Base-by-base conservation (phyloP, 1,140 invertebrate species). In the Drosophila subpulchrella region DNA sequence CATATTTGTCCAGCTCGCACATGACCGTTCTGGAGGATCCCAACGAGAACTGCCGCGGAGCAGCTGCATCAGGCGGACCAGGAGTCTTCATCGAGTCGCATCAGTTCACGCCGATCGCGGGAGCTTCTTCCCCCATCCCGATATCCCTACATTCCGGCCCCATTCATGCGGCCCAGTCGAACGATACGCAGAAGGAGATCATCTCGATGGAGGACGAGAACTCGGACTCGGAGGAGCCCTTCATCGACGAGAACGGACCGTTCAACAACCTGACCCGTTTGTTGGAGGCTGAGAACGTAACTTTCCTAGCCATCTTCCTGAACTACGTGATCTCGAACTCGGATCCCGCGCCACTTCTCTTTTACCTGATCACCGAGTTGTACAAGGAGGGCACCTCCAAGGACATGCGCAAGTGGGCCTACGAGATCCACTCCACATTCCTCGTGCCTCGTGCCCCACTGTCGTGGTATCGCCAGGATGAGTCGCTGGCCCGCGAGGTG, bases 401-500 rank as follows among this genome's bases (percentile, higher is more conserved):
- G 93, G 97, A 98, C 90, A 94, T 99, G 95, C 95, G 96, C 59
- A 97, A 98, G 92, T 99, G 98, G 98, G 98, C 98, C 32, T 99
- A 99, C 93, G 98, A 99, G 94, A 98, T 99, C 86, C 97, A 98
- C 93, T 99, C 98, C 58, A 98, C 97, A 86, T 99, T 99, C 94
- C 94, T 99, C 62, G 96, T 98, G 81, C 97, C 97, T 82, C 95
- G 96, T 86, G 97, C 98, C 77, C 97, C 97, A 47, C 92, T 98
- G 77, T 95, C 96, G 83, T 93, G 98, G 62, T 96, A 95, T 68
- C 96, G 96, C 75, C 96, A 97, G 46, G 97, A 97, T 84, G 97
- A 98, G 27, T 75, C 84, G 0, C 95, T 98, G 91, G 96, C 97
- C 11, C 94, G 96, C 68, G 97, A 98, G 93, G 97, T 98, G 50